Conservation (phyloP, 2,113 vertebrate species). For the Ornithorhynchus anatinus region DNA sequence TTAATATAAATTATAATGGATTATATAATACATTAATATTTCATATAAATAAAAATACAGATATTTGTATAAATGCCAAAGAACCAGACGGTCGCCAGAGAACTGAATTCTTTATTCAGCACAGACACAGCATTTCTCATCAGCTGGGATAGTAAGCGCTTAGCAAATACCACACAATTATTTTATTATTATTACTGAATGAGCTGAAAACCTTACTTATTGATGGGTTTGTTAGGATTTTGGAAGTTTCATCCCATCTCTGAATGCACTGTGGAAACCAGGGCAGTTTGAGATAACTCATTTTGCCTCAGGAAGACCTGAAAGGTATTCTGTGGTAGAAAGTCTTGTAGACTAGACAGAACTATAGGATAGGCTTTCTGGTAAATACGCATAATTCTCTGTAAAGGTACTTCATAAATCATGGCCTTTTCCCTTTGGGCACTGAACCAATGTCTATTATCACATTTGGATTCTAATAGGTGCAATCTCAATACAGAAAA, state of each 20-base stretch:
- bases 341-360: conserved; percentile 5
- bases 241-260: rapidly evolving
- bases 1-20: no score
- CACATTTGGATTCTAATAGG: conserved; percentile 47
- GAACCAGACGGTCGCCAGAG: no score
- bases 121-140: no score
- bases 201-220: no score
- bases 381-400: conserved; percentile 29
- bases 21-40: no score
- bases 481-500: conserved; percentile 33
- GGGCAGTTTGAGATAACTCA: background rate
- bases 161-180: no score
- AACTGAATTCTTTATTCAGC: no score
- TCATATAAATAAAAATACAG: no score
- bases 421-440: conserved; percentile 45
- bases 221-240: no score
- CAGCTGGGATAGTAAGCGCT: no score
- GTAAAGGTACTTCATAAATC: conserved; percentile 44
- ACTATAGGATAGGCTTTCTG: conserved; percentile 22
- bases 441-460: conserved; percentile 47
- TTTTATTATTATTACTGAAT: no score
- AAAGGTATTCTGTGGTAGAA: background rate
- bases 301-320: background rate
- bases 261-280: background rate
- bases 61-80: no score